Base-by-base conservation (phyloP, 2,888 invertebrate genomes). In the Drosophila anomalata region DNA sequence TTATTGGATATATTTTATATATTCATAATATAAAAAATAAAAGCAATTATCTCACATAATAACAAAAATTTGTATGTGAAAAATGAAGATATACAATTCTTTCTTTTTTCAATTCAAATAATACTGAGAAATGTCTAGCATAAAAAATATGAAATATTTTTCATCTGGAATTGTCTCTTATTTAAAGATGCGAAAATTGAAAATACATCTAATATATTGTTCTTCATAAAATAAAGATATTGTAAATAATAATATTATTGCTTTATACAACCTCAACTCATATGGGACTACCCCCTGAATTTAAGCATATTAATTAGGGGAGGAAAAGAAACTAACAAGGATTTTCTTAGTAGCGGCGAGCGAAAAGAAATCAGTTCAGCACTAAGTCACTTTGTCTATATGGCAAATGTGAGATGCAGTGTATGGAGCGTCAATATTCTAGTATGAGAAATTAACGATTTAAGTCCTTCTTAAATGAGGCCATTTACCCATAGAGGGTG, bases 231-330 rank as follows among this genome's bases (percentile, higher is more conserved):
- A 36, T 12, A 36, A 36, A 12, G 1, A 36, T 29, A 29, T 29
- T 29, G 4, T 29, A 8, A 29, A 6, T 5, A 29, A 29, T 5
- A 9, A 22, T 22, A 22, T 2, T 22, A 22, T 22, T 4, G 31
- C 33, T 36, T 36, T 31, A 50, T 50, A 17, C 17, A 17, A 17
- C 17, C 17, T 17, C 17, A 17, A 17, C 17, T 17, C 17, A 17
- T 17, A 17, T 85, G 89, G 89, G 92, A 91, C 82, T 80, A 92
- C 92, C 91, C 92, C 91, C 92, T 87, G 90, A 91, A 94, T 36
- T 94, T 94, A 93, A 94, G 94, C 94, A 94, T 94, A 94, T 94
- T 92, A 94, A 90, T 94, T 93, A 94, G 94, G 93, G 94, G 94
- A 94, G 94, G 94, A 94, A 94, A 22, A 22, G 22, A 22, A 22